phyloP scores from a whole-genome alignment of 1,140 invertebrate species.

The Sipha flava region DNA sequence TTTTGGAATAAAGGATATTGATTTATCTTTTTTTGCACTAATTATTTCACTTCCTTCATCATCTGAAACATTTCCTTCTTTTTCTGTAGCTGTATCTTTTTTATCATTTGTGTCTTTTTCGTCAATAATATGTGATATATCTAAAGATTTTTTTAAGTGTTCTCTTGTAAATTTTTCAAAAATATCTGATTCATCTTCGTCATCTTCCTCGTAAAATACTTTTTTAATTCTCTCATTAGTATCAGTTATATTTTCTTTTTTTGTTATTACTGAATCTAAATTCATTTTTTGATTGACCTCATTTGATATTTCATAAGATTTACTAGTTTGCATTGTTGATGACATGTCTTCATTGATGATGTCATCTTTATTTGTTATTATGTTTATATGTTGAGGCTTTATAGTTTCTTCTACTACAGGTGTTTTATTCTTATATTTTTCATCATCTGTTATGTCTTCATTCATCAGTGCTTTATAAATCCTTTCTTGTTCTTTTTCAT shows the following conservation, averaged over 20 bases:
- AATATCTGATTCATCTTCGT: neutral
- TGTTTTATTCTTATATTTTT: conserved; percentile 1
- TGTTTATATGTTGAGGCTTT: conserved; percentile 33
- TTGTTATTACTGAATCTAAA: neutral
- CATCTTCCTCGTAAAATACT: conserved; percentile 20
- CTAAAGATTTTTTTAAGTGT: neutral
- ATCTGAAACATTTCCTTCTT: neutral
- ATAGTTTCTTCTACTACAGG: conserved; percentile 29
- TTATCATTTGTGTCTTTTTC: neutral
- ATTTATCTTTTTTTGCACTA: neutral
- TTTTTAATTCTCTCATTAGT: conserved; percentile 23
- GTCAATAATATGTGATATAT: neutral
- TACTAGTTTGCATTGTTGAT: neutral
- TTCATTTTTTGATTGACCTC: neutral
- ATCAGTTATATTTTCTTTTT: conserved; percentile 17
- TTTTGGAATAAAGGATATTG: conserved; percentile 6
- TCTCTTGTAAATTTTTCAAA: conserved; percentile 19
- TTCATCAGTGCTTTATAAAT: neutral
- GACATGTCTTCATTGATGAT: neutral
- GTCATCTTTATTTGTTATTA: neutral
- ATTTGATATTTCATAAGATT: neutral
- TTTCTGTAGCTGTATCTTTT: neutral
- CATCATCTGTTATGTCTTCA: neutral
- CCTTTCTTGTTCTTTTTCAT: conserved; percentile 9
- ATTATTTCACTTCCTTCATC: conserved; percentile 31